Conservation (phyloP, 2,888 invertebrate genomes). For the Griposia aprilina region DNA sequence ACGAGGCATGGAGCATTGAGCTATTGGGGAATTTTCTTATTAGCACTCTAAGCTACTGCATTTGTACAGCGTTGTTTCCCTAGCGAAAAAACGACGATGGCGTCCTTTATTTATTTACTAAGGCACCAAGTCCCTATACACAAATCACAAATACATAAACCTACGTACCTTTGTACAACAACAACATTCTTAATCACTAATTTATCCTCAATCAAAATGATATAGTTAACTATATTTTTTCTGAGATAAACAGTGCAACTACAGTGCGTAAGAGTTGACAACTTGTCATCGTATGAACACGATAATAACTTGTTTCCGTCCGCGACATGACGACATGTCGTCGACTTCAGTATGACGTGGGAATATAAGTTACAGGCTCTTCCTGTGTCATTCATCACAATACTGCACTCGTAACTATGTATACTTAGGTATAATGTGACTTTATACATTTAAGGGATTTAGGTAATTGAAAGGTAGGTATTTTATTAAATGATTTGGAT, state of each 20-base stretch:
- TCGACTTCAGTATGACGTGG: constrained; percentile 28
- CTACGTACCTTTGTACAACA: neutral
- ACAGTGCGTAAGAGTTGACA: constrained; percentile 21
- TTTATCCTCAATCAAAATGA: neutral
- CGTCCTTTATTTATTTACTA: too few species aligned
- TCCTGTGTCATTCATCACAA: neutral
- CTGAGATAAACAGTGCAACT: neutral
- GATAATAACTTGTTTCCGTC: constrained; percentile 13
- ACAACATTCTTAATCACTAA: neutral
- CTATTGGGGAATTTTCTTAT: neutral
- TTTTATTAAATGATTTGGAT: too few species aligned
- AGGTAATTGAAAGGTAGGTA: too few species aligned
- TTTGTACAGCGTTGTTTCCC: neutral
- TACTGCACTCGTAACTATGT: neutral
- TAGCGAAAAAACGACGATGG: neutral
- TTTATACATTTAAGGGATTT: neutral
- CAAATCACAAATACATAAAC: too few species aligned
- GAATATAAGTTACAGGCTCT: neutral
- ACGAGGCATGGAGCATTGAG: neutral
- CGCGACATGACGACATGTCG: constrained; percentile 13
- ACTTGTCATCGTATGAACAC: constrained; percentile 30
- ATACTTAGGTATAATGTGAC: too few species aligned
- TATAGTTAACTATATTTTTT: neutral
- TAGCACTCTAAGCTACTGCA: neutral
- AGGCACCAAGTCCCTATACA: too few species aligned